Percentiles rank a stretch among this genome's conserved stretches.
phyloP scores from a whole-genome alignment of 2,888 invertebrate species.

The Mythimna ferrago region DNA sequence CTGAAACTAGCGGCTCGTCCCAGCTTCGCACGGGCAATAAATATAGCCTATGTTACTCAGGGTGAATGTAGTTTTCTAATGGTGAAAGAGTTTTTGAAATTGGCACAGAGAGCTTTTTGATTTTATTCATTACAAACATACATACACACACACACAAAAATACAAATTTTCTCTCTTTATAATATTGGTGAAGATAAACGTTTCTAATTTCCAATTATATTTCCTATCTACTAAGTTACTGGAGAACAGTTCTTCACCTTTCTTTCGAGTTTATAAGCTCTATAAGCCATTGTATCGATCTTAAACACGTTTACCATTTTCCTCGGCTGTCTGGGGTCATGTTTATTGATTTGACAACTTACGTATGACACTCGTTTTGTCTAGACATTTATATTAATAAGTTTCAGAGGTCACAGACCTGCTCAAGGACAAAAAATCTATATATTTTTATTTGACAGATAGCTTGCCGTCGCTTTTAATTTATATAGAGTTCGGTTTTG shows the following conservation, averaged over 20 bases:
- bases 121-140: too few species aligned
- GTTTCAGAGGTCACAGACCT: conserved; percentile 12
- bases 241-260: background rate
- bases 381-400: conserved; percentile 42
- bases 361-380: conserved; percentile 22
- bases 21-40: too few species aligned
- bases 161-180: too few species aligned
- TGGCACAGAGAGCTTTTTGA: too few species aligned
- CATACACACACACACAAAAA: too few species aligned
- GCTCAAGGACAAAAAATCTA: conserved; percentile 22
- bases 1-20: too few species aligned
- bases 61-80: too few species aligned
- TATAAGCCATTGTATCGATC: conserved; percentile 24
- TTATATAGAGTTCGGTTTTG: background rate
- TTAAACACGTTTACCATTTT: conserved; percentile 20
- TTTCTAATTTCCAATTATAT: background rate
- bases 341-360: conserved; percentile 47
- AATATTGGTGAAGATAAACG: too few species aligned
- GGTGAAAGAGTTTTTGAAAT: too few species aligned
- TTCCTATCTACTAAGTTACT: too few species aligned
- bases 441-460: conserved; percentile 11
- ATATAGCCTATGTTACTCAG: too few species aligned
- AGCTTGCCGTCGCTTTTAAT: background rate
- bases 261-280: background rate
- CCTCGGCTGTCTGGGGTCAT: conserved; percentile 3